Evolutionary conservation across 2,888 invertebrate genomes (phyloP).

Genomic region (Quadriops clusia): DNA sequence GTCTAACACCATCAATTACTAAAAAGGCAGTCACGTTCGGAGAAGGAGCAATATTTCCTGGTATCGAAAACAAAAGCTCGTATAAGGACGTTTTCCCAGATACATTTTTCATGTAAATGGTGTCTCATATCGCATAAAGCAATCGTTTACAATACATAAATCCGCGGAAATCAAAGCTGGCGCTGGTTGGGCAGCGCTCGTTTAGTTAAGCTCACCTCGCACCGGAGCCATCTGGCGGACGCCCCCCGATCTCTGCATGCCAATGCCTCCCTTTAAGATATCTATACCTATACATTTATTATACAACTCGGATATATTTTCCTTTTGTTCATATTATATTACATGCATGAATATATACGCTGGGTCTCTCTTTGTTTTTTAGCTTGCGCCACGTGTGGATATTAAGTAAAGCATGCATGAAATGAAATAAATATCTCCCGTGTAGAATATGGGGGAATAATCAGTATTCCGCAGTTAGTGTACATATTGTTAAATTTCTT

Average conservation of each 20-base stretch:
- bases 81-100: conserved; percentile 37
- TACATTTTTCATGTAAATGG: conserved; percentile 42
- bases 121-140: conserved; percentile 42
- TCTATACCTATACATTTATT: too few relatives aligned
- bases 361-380: too few relatives aligned
- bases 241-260: conserved; percentile 13
- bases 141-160: conserved; percentile 42
- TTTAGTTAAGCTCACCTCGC: conserved; percentile 34
- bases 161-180: conserved; percentile 39
- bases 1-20: conserved; percentile 35
- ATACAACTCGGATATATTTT: too few relatives aligned
- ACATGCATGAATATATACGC: too few relatives aligned
- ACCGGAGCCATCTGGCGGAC: conserved; percentile 28
- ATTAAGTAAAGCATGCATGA: too few relatives aligned
- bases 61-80: conserved; percentile 40
- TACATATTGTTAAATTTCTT: conserved; percentile 19
- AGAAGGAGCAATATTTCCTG: conserved; percentile 36
- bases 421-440: too few relatives aligned
- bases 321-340: too few relatives aligned
- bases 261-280: too few relatives aligned
- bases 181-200: conserved; percentile 26
- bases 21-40: conserved; percentile 35
- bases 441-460: too few relatives aligned
- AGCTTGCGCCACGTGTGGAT: too few relatives aligned
- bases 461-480: too few relatives aligned